phyloP scores from a whole-genome alignment of 2,888 invertebrate genomes.

The Watsonalla binaria region DNA sequence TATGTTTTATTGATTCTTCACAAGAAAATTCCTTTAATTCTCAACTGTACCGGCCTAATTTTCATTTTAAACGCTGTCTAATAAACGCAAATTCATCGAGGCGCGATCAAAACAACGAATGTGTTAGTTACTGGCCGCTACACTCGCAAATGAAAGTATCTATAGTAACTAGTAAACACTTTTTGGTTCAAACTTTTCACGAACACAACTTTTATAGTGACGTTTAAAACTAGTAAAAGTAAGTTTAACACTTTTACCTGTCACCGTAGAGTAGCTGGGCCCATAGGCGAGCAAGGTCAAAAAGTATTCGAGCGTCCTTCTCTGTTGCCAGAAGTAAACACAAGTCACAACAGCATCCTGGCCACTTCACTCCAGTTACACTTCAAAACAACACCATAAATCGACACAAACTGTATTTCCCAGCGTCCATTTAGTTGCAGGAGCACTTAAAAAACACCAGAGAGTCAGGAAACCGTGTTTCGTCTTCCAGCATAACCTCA shows the following conservation, averaged over 20 bases:
- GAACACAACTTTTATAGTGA: constrained; percentile 58
- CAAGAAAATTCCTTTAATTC: neutral
- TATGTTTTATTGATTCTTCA: neutral
- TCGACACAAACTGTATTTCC: constrained; percentile 56
- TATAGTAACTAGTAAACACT: constrained; percentile 49
- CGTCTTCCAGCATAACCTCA: constrained; percentile 73
- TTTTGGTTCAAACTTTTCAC: constrained; percentile 65
- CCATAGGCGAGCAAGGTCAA: constrained; percentile 56
- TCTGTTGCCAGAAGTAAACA: constrained; percentile 71
- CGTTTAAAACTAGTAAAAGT: constrained; percentile 52
- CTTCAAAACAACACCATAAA: constrained; percentile 72
- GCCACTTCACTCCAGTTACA: constrained; percentile 64
- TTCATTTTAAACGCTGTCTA: neutral
- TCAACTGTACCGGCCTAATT: no score
- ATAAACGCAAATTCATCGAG: neutral
- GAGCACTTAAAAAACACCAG: constrained; percentile 45
- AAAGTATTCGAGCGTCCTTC: constrained; percentile 55
- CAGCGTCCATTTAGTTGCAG: constrained; percentile 36
- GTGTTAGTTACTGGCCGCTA: constrained; percentile 10
- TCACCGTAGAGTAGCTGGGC: constrained; percentile 42
- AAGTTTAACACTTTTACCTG: constrained; percentile 49
- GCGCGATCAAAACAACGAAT: constrained; percentile 17
- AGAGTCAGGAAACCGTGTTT: constrained; percentile 61
- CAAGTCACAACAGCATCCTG: constrained; percentile 68
- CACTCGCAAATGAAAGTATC: constrained; percentile 21